Base-by-base conservation (phyloP, 1,140 invertebrate genomes). In the Bombus turneri region DNA sequence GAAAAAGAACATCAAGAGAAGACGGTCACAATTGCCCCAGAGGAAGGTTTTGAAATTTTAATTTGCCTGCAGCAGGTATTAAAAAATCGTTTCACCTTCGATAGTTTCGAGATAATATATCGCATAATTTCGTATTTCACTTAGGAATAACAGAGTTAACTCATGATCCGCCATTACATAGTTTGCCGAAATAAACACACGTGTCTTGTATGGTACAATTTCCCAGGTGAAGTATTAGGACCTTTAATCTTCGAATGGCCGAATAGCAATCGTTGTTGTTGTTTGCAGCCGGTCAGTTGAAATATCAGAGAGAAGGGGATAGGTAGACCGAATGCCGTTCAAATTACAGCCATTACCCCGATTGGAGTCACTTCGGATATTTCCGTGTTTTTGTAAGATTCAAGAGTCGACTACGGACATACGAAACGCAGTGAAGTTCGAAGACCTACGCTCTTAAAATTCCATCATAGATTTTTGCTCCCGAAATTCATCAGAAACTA, bases 311-410 rank as follows among this genome's bases (percentile, higher is more conserved):
- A 66, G 43, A 75, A 43, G 41, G 25, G 41, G 28, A 18, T n/a
- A 9, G 22, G 18, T 22, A 25, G 41, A 37, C 39, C 41, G n/a
- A 75, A 47, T 25, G 25, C 41, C 18, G 59, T 18, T 83, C 59
- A 76, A 83, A 83, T 66, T 76, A 59, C 72, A 83, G 41, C 59
- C 59, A 83, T 83, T 83, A 76, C 59, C 28, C 41, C 81, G 59
- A 83, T 82, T 75, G 80, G 31, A 82, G n/a, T 64, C 12, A 25
- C 39, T 47, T 34, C 57, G 53, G 25, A 62, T 62, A 57, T 39
- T 76, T 22, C 47, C 2, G 25, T n/a, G 39, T 41, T 59, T 41
- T 15, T 25, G 31, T 10, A 39, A 39, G 28, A 71, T 41, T 28
- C 34, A 8, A 5, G 1, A 57, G 28, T 31, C n/a, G n/a, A 22